Evolutionary conservation across 2,797 vertebrate genomes (phyloP).

Genomic region (Trachops cirrhosus): DNA sequence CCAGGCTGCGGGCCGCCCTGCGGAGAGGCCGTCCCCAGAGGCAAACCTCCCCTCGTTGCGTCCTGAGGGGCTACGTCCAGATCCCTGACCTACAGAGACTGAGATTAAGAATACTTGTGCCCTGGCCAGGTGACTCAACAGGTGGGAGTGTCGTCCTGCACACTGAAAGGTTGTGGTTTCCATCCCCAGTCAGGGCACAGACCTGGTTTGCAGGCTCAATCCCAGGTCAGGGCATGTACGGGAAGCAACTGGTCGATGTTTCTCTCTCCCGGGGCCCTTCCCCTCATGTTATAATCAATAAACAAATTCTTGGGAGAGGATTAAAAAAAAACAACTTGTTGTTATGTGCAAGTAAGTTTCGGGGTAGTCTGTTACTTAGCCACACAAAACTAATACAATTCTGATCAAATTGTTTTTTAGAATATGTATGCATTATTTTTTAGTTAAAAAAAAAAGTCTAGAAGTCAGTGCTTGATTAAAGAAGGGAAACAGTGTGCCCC

Average conservation of each 20-base stretch:
- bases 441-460: neutral
- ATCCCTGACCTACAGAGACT: neutral
- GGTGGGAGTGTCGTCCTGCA: no score
- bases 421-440: neutral
- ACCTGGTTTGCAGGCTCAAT: neutral
- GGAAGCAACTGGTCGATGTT: neutral
- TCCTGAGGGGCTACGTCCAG: neutral
- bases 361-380: neutral
- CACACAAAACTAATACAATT: neutral
- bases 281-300: neutral
- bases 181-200: neutral
- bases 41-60: rapidly evolving
- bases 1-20: neutral
- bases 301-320: neutral
- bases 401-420: neutral
- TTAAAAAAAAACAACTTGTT: neutral
- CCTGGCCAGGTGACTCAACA: no score
- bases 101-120: neutral
- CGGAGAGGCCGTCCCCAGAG: neutral
- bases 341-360: neutral
- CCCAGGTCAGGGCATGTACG: neutral
- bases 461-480: neutral
- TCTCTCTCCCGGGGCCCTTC: neutral
- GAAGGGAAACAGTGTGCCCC: neutral
- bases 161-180: neutral